A percentile compares a stretch with the other conserved stretches of the same genome.
These are phyloP conservation scores for Sinotaia quadrata DNA, from an alignment of 2,888 invertebrate species.

Conservation along the genomic window DNA sequence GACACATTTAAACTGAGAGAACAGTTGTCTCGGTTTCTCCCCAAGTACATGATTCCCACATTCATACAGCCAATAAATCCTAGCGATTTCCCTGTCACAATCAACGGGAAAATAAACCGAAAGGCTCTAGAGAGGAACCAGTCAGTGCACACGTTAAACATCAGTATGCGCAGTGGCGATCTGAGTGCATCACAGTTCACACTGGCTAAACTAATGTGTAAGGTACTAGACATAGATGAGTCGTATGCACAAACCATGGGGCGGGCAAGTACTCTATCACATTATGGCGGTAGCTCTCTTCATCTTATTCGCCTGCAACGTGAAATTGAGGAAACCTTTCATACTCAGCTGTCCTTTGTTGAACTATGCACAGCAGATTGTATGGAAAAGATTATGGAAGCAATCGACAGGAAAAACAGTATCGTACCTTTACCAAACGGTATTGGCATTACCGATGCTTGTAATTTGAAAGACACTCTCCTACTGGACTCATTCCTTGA, in stretches of 20 bases:
- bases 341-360: constrained; percentile 45
- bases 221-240: constrained; percentile 47
- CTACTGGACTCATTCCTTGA: constrained; percentile 44
- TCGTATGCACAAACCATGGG: constrained; percentile 43
- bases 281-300: constrained; percentile 58
- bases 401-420: constrained; percentile 42
- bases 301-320: constrained; percentile 50
- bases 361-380: constrained; percentile 51
- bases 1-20: constrained; percentile 49
- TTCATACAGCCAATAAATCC: constrained; percentile 48
- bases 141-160: constrained; percentile 39
- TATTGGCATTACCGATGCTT: not conserved
- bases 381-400: constrained; percentile 49
- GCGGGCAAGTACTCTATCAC: constrained; percentile 52
- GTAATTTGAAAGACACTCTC: constrained; percentile 23
- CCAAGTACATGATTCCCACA: constrained; percentile 54
- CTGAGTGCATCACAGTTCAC: constrained; percentile 48
- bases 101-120: constrained; percentile 53
- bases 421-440: not conserved
- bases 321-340: constrained; percentile 44
- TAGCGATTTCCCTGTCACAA: constrained; percentile 45
- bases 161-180: constrained; percentile 40
- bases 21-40: constrained; percentile 48
- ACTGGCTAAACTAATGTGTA: constrained; percentile 47
- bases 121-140: constrained; percentile 46